Evolutionary conservation across 2,113 vertebrate species (phyloP).

Genomic region (Pluvialis apricaria): DNA sequence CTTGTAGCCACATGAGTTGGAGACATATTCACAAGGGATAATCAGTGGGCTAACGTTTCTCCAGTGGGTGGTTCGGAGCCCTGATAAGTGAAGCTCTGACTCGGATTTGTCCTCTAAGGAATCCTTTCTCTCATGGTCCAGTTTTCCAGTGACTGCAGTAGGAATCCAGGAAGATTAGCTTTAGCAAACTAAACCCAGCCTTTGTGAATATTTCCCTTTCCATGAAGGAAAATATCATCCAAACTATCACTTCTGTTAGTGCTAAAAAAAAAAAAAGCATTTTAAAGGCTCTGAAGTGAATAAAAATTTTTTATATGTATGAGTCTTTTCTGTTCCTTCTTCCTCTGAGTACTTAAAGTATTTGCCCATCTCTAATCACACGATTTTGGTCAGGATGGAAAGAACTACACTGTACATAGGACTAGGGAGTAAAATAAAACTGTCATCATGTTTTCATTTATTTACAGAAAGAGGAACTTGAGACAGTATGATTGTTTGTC

Average conservation of each 20-base stretch:
- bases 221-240: background rate
- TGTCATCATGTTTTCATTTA: background rate
- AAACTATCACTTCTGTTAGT: background rate
- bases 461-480: slow-evolving; percentile 41
- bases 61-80: background rate
- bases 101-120: background rate
- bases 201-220: background rate
- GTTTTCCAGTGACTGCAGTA: background rate
- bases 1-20: background rate
- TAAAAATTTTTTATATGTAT: background rate
- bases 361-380: background rate
- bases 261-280: background rate
- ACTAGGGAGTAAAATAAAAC: slow-evolving; percentile 29
- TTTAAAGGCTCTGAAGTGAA: background rate
- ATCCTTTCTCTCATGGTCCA: background rate
- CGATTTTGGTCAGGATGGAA: background rate
- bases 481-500: background rate
- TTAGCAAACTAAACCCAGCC: background rate
- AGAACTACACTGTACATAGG: background rate
- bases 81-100: background rate
- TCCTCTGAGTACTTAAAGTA: background rate
- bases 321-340: background rate
- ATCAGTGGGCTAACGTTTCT: background rate
- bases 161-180: background rate
- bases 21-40: background rate